Conservation (phyloP, 2,113 vertebrate genomes). For the Callocephalon fimbriatum region DNA sequence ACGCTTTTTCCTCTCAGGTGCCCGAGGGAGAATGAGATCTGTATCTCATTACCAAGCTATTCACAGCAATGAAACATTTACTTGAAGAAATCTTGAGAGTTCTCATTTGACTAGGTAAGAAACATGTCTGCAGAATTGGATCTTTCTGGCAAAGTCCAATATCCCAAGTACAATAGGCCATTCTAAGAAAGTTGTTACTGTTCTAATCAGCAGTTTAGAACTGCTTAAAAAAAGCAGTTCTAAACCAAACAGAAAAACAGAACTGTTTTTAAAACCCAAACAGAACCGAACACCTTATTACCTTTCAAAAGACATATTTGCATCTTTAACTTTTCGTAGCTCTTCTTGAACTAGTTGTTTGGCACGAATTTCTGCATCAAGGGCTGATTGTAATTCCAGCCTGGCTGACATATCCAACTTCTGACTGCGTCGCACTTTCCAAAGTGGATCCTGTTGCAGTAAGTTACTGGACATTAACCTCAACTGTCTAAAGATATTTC, state of each 20-base stretch:
- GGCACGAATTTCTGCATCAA: conserved; percentile 95
- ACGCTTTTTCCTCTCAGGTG: background rate
- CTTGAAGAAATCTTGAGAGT: background rate
- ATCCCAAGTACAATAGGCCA: background rate
- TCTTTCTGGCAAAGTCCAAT: background rate
- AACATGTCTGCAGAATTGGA: background rate
- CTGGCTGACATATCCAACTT: conserved; percentile 98
- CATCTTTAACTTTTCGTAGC: conserved; percentile 88
- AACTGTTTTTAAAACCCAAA: background rate
- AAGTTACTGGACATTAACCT: background rate
- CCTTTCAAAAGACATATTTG: conserved; percentile 91
- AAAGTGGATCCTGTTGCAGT: conserved; percentile 89
- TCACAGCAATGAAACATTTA: background rate
- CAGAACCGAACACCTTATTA: conserved; percentile 53
- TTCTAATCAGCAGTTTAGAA: background rate
- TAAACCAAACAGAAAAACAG: background rate
- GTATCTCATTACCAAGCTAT: background rate
- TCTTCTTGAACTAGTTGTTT: conserved; percentile 96
- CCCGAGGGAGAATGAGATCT: background rate
- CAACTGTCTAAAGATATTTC: background rate
- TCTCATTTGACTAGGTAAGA: background rate
- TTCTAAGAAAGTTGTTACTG: background rate
- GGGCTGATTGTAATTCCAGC: conserved; percentile 94
- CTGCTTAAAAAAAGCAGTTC: background rate
- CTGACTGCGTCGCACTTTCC: conserved; percentile 97